Percentiles rank a stretch among this genome's conserved stretches.
Conservation (phyloP, 2,888 invertebrate species). For the Euproctis similis region DNA sequence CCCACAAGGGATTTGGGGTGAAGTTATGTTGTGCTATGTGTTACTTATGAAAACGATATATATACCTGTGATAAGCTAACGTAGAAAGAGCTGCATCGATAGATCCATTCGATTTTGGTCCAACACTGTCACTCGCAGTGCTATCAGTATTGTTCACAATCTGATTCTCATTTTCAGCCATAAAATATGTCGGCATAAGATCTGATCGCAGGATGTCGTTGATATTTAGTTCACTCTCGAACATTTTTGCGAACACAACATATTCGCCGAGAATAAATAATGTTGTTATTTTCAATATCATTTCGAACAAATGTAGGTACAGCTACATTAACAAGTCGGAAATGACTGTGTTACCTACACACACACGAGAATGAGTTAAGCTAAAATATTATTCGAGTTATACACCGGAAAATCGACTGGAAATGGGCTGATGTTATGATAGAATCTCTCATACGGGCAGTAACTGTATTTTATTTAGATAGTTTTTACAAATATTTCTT, state of each 20-base stretch:
- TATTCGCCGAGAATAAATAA: slow-evolving; percentile 8
- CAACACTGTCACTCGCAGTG: slow-evolving; percentile 17
- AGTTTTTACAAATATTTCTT: too few relatives aligned
- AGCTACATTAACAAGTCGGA: slow-evolving; percentile 12
- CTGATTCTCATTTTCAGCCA: slow-evolving; percentile 56
- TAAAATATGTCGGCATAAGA: slow-evolving; percentile 80
- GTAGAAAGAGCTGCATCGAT: slow-evolving; percentile 78
- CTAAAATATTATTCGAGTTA: slow-evolving; percentile 50
- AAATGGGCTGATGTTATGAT: slow-evolving; percentile 29
- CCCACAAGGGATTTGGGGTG: too few relatives aligned
- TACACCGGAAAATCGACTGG: slow-evolving; percentile 59
- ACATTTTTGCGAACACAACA: slow-evolving; percentile 26
- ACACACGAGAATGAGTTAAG: slow-evolving; percentile 17
- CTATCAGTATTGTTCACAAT: slow-evolving; percentile 23
- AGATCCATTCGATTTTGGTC: slow-evolving; percentile 69
- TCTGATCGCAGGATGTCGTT: slow-evolving; percentile 82
- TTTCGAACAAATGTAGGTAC: slow-evolving; percentile 6
- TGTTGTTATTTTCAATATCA: slow-evolving; percentile 12
- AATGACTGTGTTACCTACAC: slow-evolving; percentile 27
- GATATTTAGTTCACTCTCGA: slow-evolving; percentile 65
- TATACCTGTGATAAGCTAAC: slow-evolving; percentile 82
- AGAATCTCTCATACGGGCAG: slow-evolving; percentile 45
- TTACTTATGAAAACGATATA: too few relatives aligned
- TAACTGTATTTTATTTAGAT: slow-evolving; percentile 14
- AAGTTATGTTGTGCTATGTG: too few relatives aligned